Evolutionary conservation across 64 coral and sea anemone genomes (phyloP).

Genomic region (Montipora capricornis): DNA sequence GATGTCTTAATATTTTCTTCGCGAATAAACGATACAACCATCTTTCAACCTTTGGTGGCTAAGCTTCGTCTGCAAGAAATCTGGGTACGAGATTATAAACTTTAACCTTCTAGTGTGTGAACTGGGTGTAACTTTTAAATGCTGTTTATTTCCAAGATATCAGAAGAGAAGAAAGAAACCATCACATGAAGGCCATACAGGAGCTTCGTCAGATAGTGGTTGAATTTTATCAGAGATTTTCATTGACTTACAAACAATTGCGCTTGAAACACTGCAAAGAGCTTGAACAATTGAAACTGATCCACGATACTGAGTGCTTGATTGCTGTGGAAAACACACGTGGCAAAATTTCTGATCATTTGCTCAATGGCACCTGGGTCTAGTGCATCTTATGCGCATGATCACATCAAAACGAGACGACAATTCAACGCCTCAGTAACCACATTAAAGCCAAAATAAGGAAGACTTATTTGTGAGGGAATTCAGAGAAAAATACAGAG

Average conservation of each 20-base stretch:
- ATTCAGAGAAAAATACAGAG: too few species aligned
- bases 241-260: slow-evolving; percentile 7
- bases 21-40: too few species aligned
- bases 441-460: not conserved
- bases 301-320: not conserved
- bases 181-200: slow-evolving; percentile 23
- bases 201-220: slow-evolving; percentile 40
- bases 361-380: not conserved
- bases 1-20: too few species aligned
- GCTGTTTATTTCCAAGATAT: not conserved
- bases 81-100: too few species aligned
- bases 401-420: not conserved
- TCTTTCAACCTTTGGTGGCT: too few species aligned
- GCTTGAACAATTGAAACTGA: slow-evolving; percentile 10
- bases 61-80: too few species aligned
- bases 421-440: not conserved
- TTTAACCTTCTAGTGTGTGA: too few species aligned
- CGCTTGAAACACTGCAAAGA: slow-evolving; percentile 43
- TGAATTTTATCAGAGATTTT: slow-evolving; percentile 54
- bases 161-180: not conserved
- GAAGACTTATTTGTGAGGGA: not conserved
- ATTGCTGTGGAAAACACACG: not conserved
- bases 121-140: not conserved
- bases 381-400: not conserved
- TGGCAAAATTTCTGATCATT: not conserved